Conservation (phyloP, 2,113 vertebrate genomes). For the Lates calcarifer region DNA sequence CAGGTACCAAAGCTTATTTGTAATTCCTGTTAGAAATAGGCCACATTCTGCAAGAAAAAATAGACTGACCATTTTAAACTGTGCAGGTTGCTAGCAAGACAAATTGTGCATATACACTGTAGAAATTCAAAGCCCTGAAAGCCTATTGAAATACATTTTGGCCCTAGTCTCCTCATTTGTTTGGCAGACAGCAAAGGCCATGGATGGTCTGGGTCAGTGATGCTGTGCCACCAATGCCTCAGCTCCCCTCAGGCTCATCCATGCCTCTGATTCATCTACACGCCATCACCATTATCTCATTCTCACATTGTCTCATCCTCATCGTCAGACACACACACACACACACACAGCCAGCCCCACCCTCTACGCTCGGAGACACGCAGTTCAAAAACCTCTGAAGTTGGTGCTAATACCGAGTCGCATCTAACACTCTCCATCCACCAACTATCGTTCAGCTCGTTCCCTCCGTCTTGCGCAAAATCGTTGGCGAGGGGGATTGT, state of each 20-base stretch:
- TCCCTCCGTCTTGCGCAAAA: constrained; percentile 20
- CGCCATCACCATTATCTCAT: constrained; percentile 15
- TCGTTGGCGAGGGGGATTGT: constrained; percentile 22
- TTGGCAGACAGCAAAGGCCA: constrained; percentile 36
- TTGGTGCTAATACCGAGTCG: constrained; percentile 76
- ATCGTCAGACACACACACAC: constrained; percentile 1
- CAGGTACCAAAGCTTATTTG: not conserved
- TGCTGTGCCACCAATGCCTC: constrained; percentile 4
- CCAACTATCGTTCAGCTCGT: constrained; percentile 34
- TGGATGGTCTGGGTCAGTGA: constrained; percentile 33
- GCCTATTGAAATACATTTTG: constrained; percentile 27
- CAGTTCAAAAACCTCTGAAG: constrained; percentile 45
- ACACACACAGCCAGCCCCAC: constrained; percentile 1
- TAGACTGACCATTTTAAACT: not conserved
- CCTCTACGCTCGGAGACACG: constrained; percentile 41
- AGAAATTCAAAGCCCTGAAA: constrained; percentile 4
- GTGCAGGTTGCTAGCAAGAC: not conserved
- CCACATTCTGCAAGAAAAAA: not conserved
- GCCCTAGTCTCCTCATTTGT: constrained; percentile 24
- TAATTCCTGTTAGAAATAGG: not conserved
- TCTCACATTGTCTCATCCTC: not conserved
- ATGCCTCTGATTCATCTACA: constrained; percentile 23
- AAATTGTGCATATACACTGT: constrained; percentile 1
- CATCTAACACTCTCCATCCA: constrained; percentile 36
- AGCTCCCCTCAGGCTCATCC: constrained; percentile 14